A percentile compares a stretch with the other conserved stretches of the same genome.
Conservation (phyloP, 2,113 vertebrate genomes). For the Natator depressus region DNA sequence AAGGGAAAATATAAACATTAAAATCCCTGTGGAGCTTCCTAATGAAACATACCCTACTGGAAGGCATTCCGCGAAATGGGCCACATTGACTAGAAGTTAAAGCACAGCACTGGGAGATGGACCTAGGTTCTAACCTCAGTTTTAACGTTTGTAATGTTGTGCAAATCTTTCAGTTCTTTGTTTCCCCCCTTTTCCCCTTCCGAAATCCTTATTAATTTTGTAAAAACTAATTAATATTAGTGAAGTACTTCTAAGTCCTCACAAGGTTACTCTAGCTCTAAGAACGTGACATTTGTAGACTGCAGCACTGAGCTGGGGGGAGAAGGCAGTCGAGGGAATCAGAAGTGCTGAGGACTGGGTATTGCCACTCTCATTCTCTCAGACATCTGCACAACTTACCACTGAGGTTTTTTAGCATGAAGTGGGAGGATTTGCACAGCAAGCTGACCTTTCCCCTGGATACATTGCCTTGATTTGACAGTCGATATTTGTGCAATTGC, state of each 20-base stretch:
- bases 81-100: too few species aligned
- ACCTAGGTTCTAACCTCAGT: neutral
- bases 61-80: neutral
- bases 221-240: neutral
- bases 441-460: neutral
- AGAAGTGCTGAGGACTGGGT: neutral
- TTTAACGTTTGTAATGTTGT: neutral
- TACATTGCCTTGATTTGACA: neutral
- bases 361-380: neutral
- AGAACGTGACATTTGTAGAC: neutral
- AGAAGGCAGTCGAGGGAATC: neutral
- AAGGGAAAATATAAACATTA: neutral
- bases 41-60: neutral
- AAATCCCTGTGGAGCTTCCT: accelerated
- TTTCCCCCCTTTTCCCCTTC: neutral
- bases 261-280: neutral
- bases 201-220: neutral
- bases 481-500: neutral
- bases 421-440: neutral
- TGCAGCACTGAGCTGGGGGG: neutral
- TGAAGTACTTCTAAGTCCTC: neutral
- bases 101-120: neutral
- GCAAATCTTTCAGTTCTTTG: neutral
- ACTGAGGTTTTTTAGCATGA: neutral
- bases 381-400: neutral